These are phyloP conservation scores for Eupithecia abbreviata DNA, from an alignment of 2,888 invertebrate genomes.

Conservation along the genomic window DNA sequence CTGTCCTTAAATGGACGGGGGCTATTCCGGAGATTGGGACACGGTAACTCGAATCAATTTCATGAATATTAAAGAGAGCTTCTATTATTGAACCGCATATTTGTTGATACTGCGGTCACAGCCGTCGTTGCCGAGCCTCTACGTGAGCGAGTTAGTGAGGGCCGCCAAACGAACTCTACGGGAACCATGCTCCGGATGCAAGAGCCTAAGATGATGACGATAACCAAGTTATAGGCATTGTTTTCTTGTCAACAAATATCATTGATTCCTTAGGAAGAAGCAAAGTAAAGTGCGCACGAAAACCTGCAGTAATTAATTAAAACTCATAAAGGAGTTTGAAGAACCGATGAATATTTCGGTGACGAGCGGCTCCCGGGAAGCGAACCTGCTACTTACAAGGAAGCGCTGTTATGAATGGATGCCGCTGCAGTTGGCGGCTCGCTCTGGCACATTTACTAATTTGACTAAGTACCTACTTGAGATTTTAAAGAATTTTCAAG, in stretches of 20 bases:
- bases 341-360: conserved; percentile 33
- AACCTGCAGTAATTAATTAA: conserved; percentile 8
- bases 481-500: too few species aligned
- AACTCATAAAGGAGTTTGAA: conserved; percentile 21
- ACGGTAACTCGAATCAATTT: not conserved
- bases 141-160: too few species aligned
- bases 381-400: not conserved
- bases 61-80: too few species aligned
- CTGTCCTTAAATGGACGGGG: conserved; percentile 3
- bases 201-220: not conserved
- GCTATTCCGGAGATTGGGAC: not conserved
- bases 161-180: not conserved
- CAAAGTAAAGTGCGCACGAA: not conserved
- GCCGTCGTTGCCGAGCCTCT: too few species aligned
- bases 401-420: conserved; percentile 7
- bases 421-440: not conserved
- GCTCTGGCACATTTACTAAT: not conserved
- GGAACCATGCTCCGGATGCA: not conserved
- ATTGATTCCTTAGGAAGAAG: not conserved
- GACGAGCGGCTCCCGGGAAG: conserved; percentile 30
- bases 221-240: not conserved
- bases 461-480: not conserved
- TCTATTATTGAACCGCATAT: too few species aligned
- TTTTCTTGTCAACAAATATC: not conserved
- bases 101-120: not conserved